Conservation (phyloP, 2,113 vertebrate species). For the Lagopus leucura region DNA sequence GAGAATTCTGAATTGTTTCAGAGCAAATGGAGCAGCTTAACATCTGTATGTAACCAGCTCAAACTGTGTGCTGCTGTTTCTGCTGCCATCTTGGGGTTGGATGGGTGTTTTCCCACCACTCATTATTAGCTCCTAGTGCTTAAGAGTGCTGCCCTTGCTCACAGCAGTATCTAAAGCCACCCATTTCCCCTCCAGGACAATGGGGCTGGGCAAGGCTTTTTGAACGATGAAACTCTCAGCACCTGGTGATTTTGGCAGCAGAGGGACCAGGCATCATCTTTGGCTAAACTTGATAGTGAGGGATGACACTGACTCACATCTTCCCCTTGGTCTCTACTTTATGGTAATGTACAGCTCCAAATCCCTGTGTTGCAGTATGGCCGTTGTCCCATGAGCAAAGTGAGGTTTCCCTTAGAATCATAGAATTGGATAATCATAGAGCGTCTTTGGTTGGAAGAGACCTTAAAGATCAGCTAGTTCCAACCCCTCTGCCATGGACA, state of each 20-base stretch:
- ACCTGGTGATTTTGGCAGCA: rapidly evolving
- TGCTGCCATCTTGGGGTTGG: rapidly evolving
- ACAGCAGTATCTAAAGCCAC: neutral
- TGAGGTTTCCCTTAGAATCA: neutral
- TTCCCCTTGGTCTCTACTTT: neutral
- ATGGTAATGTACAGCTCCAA: rapidly evolving
- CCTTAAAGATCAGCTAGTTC: no score
- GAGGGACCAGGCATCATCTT: rapidly evolving
- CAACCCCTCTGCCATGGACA: no score
- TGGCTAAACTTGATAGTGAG: neutral
- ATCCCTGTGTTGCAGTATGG: neutral
- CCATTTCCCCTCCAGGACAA: rapidly evolving
- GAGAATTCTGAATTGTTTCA: neutral
- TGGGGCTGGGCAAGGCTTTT: neutral
- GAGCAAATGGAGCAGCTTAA: neutral
- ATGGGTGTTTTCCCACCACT: neutral
- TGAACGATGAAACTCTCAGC: neutral
- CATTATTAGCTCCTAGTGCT: neutral
- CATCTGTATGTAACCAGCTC: neutral
- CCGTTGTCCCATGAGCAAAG: neutral
- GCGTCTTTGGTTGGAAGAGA: no score
- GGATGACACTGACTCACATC: rapidly evolving
- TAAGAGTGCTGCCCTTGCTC: neutral
- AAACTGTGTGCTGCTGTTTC: rapidly evolving
- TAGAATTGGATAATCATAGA: no score